These are phyloP conservation scores for Amphipyra berbera DNA, from an alignment of 2,888 invertebrate species.

Conservation along the genomic window DNA sequence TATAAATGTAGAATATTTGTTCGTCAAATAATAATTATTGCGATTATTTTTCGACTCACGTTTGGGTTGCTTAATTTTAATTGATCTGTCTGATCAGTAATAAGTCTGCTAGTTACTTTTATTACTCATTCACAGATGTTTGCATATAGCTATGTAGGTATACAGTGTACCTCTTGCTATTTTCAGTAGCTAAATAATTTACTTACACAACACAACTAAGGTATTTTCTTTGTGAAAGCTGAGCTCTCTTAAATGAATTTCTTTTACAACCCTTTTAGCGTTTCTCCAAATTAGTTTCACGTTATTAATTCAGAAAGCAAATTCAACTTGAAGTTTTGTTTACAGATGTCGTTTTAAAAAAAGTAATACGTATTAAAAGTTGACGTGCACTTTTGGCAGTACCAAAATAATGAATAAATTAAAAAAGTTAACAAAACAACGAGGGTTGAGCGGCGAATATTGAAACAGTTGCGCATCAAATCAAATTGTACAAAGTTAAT, in stretches of 20 bases:
- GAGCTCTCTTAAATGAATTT: conserved; percentile 29
- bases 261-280: conserved; percentile 29
- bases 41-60: neutral
- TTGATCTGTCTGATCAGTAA: neutral
- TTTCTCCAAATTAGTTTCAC: conserved; percentile 27
- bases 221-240: conserved; percentile 21
- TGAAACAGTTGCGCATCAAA: conserved; percentile 77
- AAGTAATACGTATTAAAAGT: conserved; percentile 14
- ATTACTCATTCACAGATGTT: neutral
- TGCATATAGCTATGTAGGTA: neutral
- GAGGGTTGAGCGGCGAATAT: conserved; percentile 70
- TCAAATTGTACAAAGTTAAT: conserved; percentile 84
- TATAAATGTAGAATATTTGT: neutral
- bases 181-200: conserved; percentile 24
- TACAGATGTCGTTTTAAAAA: conserved; percentile 15
- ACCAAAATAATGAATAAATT: conserved; percentile 55
- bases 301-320: conserved; percentile 24
- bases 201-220: conserved; percentile 5
- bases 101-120: neutral
- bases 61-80: neutral
- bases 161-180: conserved; percentile 5
- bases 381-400: conserved; percentile 29
- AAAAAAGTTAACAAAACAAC: conserved; percentile 42
- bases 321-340: conserved; percentile 29
- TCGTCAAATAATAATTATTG: neutral